phyloP scores from a whole-genome alignment of 2,113 vertebrate genomes.

The Aegypius monachus region DNA sequence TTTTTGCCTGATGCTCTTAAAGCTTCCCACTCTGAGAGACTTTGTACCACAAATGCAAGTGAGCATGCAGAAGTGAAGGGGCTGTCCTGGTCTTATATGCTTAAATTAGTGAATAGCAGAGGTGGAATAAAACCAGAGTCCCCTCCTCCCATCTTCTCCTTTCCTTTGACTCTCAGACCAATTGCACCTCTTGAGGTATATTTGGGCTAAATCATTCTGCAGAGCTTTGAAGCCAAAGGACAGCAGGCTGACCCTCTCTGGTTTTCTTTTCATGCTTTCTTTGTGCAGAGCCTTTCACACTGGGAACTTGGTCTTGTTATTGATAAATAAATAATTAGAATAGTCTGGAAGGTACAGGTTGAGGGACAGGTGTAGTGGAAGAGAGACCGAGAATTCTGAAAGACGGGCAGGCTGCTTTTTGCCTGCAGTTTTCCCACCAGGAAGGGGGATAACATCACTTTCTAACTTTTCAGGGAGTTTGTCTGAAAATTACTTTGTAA shows the following conservation, averaged over 20 bases:
- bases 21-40: background rate
- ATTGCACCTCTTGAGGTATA: background rate
- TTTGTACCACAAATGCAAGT: background rate
- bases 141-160: background rate
- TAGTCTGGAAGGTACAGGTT: background rate
- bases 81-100: rapidly evolving
- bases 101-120: background rate
- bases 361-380: background rate
- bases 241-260: background rate
- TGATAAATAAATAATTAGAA: background rate
- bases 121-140: background rate
- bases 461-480: background rate
- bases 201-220: background rate
- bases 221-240: background rate
- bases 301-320: background rate
- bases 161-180: background rate
- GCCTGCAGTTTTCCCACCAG: background rate
- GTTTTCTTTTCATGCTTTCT: background rate
- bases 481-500: background rate
- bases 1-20: background rate
- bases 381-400: background rate
- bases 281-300: background rate
- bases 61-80: background rate
- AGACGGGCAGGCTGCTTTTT: background rate
- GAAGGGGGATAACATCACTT: background rate